Percentiles rank a stretch among this genome's conserved stretches.
Conservation (phyloP, 2,888 invertebrate genomes). For the Rhingia campestris region DNA sequence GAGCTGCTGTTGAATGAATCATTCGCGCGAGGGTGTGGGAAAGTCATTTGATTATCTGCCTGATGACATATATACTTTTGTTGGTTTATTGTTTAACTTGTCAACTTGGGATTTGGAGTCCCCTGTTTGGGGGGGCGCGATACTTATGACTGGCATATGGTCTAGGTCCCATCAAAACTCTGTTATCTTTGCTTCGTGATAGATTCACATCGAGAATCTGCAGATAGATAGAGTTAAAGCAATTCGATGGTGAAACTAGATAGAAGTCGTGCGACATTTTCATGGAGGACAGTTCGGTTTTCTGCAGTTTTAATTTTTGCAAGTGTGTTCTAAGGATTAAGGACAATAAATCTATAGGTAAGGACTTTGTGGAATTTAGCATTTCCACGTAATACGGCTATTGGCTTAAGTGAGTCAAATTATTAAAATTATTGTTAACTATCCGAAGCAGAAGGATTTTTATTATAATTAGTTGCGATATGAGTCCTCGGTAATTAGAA, state of each 20-base stretch:
- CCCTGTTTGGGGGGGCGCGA: slow-evolving; percentile 1
- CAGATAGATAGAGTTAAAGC: background rate
- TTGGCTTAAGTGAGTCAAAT: no score
- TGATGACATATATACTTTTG: slow-evolving; percentile 11
- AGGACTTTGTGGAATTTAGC: background rate
- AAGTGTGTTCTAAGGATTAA: background rate
- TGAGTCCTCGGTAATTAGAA: no score
- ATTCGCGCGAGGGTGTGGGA: background rate
- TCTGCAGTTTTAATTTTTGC: background rate
- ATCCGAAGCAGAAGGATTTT: no score
- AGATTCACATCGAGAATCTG: slow-evolving; percentile 23
- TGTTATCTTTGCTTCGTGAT: slow-evolving; percentile 11
- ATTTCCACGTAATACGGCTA: no score
- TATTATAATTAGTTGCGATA: no score
- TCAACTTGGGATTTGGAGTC: background rate
- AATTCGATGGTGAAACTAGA: background rate
- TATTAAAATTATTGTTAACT: no score
- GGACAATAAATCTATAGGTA: background rate
- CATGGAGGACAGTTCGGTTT: slow-evolving; percentile 3
- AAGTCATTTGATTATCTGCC: slow-evolving; percentile 10
- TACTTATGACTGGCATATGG: slow-evolving; percentile 35
- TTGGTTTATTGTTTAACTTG: background rate
- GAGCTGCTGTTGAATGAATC: slow-evolving; percentile 53
- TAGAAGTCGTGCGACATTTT: slow-evolving; percentile 9
- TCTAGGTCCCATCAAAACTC: slow-evolving; percentile 26